phyloP scores from a whole-genome alignment of 2,888 invertebrate species.

The Anthophora plumipes region DNA sequence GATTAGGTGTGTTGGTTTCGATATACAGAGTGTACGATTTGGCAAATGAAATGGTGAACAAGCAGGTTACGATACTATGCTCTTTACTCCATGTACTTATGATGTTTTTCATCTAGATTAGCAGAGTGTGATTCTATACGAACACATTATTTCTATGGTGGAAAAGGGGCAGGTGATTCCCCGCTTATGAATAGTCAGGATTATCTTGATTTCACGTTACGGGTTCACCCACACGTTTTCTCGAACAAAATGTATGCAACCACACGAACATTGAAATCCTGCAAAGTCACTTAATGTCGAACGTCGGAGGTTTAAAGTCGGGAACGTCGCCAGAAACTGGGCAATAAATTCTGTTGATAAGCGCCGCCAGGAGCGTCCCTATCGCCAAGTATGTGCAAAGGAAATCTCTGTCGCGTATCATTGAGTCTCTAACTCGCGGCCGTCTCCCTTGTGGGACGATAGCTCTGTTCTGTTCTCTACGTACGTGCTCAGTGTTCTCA shows the following conservation, averaged over 20 bases:
- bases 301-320: conserved; percentile 64
- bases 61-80: conserved; percentile 11
- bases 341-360: conserved; percentile 71
- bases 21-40: not conserved
- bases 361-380: conserved; percentile 59
- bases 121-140: conserved; percentile 31
- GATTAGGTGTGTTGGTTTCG: conserved; percentile 3
- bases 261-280: conserved; percentile 68
- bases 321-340: conserved; percentile 64
- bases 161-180: conserved; percentile 16
- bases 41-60: conserved; percentile 19
- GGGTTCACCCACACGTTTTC: conserved; percentile 41
- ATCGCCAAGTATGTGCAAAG: conserved; percentile 55
- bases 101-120: conserved; percentile 59
- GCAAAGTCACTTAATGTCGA: conserved; percentile 71
- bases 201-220: conserved; percentile 72
- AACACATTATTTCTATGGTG: conserved; percentile 55
- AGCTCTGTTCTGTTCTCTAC: conserved; percentile 33
- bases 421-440: conserved; percentile 43
- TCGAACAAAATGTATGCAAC: not conserved
- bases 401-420: conserved; percentile 55
- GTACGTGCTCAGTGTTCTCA: conserved; percentile 11
- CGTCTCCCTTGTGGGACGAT: conserved; percentile 44
- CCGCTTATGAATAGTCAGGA: conserved; percentile 34
- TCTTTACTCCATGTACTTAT: conserved; percentile 20